Base-by-base conservation (phyloP, 2,113 vertebrate species). In the Tympanuchus pallidicinctus region DNA sequence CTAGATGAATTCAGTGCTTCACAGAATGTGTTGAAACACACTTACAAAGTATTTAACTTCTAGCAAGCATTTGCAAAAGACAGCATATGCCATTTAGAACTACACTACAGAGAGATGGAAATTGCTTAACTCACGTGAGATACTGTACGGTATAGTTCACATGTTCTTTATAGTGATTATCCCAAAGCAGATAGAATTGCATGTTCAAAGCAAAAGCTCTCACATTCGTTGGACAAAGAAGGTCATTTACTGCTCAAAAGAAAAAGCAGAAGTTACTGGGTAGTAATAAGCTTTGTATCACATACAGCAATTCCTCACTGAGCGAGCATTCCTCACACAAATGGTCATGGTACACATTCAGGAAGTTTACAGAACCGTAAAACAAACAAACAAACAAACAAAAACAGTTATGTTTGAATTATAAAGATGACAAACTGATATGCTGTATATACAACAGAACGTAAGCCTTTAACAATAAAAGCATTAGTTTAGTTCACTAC, bases 141-240 rank as follows among this genome's bases (percentile, higher is more conserved):
- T 94, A 95, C 82, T 98, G 97, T 7, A 96, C 97, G 10, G n/a
- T 86, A 76, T 97, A 98, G 86, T 4, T 97, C 32, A 90, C 22
- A 6, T 56, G 73, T 25, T 65, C 43, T 25, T 78, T 15, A 18
- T 30, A 56, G 0, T 6, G 11, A 21, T 70, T 61, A 4, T 65
- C 6, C 98, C 98, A 98, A 1, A 63, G 88, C 18, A 98, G 95
- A 17, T 93, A 10, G 75, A 82, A 98, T 28, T 59, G 14, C 78
- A 92, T 73, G 45, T 94, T 88, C 78, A 86, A 3, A 25, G 82
- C 91, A 64, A 12, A 2, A 11, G 97, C 2, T 0, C 40, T 48
- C 50, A 98, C 1, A 13, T 98, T 96, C 73, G 85, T 65, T 10
- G 97, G 94, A 67, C 94, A 80, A 75, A 96, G 92, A 3, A 69